These are phyloP conservation scores for Tubulanus polymorphus DNA, from an alignment of 2,888 invertebrate species.

Conservation along the genomic window DNA sequence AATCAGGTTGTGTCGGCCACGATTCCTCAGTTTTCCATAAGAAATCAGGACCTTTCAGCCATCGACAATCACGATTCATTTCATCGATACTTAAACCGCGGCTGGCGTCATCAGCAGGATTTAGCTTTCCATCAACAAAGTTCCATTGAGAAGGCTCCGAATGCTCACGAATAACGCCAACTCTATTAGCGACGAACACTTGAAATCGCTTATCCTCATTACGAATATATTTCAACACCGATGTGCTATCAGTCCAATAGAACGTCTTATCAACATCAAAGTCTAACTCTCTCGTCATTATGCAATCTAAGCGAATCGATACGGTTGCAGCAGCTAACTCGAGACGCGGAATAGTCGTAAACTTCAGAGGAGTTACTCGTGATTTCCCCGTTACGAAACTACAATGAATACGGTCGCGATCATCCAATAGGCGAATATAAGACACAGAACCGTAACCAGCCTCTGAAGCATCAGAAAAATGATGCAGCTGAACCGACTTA, in stretches of 20 bases:
- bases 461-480: slow-evolving; percentile 10
- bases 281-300: not conserved
- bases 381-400: slow-evolving; percentile 7
- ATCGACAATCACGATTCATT: not conserved
- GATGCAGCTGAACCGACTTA: not conserved
- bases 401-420: not conserved
- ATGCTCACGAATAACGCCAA: not conserved
- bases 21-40: not conserved
- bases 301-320: slow-evolving; percentile 4
- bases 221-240: slow-evolving; percentile 5
- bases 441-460: slow-evolving; percentile 3
- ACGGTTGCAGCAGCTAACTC: slow-evolving; percentile 9
- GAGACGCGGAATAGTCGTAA: slow-evolving; percentile 4
- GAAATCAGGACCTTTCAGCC: slow-evolving; percentile 5
- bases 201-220: slow-evolving; percentile 6
- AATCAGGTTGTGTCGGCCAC: not conserved
- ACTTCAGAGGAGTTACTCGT: slow-evolving; percentile 6
- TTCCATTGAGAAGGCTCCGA: slow-evolving; percentile 3
- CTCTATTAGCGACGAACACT: slow-evolving; percentile 8
- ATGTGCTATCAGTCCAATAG: slow-evolving; percentile 7
- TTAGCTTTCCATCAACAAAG: not conserved
- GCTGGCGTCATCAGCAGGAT: slow-evolving; percentile 4
- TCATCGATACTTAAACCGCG: not conserved
- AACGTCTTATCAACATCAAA: not conserved
- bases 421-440: slow-evolving; percentile 2